phyloP scores from a whole-genome alignment of 2,888 invertebrate species.

The Mythimna vitellina region DNA sequence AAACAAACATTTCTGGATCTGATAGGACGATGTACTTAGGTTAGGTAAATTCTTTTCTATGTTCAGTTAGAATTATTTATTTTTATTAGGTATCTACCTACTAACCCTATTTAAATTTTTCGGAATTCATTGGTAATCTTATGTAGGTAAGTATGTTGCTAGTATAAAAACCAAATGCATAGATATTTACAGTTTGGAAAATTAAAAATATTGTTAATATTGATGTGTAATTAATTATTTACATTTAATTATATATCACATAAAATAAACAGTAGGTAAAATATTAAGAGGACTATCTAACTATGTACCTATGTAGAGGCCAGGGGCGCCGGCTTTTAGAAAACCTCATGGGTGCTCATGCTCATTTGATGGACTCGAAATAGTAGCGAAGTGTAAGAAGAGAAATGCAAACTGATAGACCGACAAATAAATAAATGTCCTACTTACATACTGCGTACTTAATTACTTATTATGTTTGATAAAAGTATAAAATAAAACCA shows the following conservation, averaged over 20 bases:
- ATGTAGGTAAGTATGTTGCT: neutral
- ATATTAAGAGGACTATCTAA: conserved; percentile 19
- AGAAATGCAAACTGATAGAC: too few species aligned
- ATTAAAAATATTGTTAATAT: neutral
- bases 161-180: conserved; percentile 23
- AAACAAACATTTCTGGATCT: conserved; percentile 52
- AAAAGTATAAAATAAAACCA: too few species aligned
- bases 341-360: too few species aligned
- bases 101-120: conserved; percentile 7
- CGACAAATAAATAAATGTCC: too few species aligned
- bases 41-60: conserved; percentile 33
- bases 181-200: conserved; percentile 25
- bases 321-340: too few species aligned
- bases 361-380: too few species aligned
- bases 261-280: conserved; percentile 6
- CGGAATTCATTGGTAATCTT: conserved; percentile 7
- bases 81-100: conserved; percentile 11
- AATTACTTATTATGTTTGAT: too few species aligned
- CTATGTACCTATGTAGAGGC: too few species aligned
- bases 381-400: too few species aligned
- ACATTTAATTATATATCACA: conserved; percentile 6
- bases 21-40: conserved; percentile 39
- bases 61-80: conserved; percentile 24
- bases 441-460: too few species aligned
- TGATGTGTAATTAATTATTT: conserved; percentile 23